Percentiles rank a stretch among this genome's conserved stretches.
phyloP scores from a whole-genome alignment of 2,888 invertebrate genomes.

The Neoitamus cyanurus region DNA sequence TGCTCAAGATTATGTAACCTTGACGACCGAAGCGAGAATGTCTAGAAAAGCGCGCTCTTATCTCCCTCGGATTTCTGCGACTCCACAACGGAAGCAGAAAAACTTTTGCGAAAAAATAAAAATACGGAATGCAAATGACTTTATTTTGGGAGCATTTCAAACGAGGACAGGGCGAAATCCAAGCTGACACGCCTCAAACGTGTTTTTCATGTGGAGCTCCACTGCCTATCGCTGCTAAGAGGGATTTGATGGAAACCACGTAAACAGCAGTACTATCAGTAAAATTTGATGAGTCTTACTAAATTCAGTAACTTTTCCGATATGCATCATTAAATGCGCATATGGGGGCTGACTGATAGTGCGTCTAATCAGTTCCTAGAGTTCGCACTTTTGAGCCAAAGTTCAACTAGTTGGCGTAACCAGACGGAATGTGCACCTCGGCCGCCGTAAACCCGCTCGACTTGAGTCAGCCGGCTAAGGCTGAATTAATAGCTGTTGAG shows the following conservation, averaged over 20 bases:
- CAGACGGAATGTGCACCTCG: neutral
- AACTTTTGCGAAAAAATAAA: neutral
- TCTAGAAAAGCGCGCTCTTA: neutral
- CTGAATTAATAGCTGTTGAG: neutral
- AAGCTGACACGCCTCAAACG: neutral
- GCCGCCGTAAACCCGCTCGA: neutral
- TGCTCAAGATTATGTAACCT: neutral
- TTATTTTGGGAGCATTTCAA: neutral
- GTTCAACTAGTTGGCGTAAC: conserved; percentile 1
- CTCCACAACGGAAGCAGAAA: neutral
- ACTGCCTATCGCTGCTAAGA: neutral
- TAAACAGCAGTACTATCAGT: neutral
- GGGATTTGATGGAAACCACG: neutral
- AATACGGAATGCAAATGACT: neutral
- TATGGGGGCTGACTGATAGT: neutral
- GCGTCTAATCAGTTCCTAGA: neutral
- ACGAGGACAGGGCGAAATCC: neutral
- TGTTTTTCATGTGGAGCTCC: neutral
- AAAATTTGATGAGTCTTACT: neutral
- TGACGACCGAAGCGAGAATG: neutral
- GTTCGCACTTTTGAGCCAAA: neutral
- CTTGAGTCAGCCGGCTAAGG: neutral
- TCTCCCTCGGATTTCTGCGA: neutral
- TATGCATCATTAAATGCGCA: neutral
- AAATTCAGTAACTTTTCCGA: neutral